Evolutionary conservation across 2,113 vertebrate genomes (phyloP), one percentile per base, ranked within the genome.

Genomic region (Bubo bubo): DNA sequence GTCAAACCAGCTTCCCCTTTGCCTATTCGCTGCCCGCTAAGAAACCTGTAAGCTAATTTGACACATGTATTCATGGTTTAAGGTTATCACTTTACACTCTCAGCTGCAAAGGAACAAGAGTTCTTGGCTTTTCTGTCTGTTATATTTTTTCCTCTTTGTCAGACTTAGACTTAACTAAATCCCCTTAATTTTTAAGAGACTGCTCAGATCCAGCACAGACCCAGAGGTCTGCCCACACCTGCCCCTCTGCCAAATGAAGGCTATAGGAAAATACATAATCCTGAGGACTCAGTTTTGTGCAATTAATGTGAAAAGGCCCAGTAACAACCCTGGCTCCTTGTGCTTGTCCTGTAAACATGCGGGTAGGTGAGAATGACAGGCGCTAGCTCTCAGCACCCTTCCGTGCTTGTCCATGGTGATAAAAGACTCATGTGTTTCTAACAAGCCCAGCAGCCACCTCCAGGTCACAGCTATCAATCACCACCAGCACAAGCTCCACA

Each of bases 341-440:
- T 3, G 2, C 58, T 47, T 39, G 15, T 47, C 45, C 77, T 49
- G 35, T 21, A 41, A 85, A 34, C 21, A 28, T 0, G 9, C 10
- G 49, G 45, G 81, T 16, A 70, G 43, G 30, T 24, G 26, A 24
- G 37, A 60, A n/a, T 11, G 60, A 37, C 68, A 37, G 68, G 50
- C 15, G 0, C 41, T 2, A 34, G 55, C 59, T 76, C 39, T 49
- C 7, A 0, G n/a, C 37, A 62, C 12, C 47, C 34, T 62, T 90
- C 74, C 50, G 23, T 0, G 0, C 30, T 58, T 71, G 79, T 52
- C 37, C 1, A 0, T 15, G 34, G 35, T 66, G 73, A 62, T 74
- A 77, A 93, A 87, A 70, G 55, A 59, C 70, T 70, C 22, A 0
- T 9, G 37, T 17, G 19, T 9, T 92, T 43, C 55, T 52, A 87